Evolutionary conservation across 2,113 vertebrate genomes (phyloP).

Genomic region (Rhea pennata): DNA sequence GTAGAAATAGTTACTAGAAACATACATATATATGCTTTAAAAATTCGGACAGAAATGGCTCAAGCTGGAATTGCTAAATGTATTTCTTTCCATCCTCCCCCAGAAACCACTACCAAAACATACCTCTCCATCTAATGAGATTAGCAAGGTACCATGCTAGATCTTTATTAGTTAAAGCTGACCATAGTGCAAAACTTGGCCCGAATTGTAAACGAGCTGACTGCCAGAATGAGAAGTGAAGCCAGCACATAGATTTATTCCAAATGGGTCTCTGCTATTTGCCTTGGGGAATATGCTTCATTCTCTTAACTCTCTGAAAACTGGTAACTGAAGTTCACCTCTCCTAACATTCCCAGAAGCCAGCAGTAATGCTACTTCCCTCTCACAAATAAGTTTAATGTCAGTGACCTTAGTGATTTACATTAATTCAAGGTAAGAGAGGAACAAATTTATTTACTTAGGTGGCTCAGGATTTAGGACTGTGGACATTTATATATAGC

Average conservation of each 20-base stretch:
- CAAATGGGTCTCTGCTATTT: constrained; percentile 19
- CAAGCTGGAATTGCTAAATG: neutral
- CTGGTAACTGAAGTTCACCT: neutral
- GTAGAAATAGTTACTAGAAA: neutral
- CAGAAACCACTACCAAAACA: neutral
- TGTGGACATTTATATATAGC: neutral
- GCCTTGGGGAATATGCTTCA: neutral
- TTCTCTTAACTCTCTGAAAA: constrained; percentile 28
- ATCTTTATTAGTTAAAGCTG: constrained; percentile 56
- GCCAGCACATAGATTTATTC: constrained; percentile 48
- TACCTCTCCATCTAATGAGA: constrained; percentile 18
- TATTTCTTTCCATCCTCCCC: neutral
- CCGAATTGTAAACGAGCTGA: neutral
- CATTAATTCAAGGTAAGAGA: neutral
- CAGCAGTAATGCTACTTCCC: neutral
- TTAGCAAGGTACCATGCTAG: constrained; percentile 34
- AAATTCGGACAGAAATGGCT: neutral
- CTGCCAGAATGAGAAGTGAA: constrained; percentile 21
- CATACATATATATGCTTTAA: neutral
- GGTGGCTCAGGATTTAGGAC: neutral
- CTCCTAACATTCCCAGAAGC: neutral
- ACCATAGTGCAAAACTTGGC: constrained; percentile 33
- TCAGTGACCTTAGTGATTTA: neutral
- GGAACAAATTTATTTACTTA: neutral
- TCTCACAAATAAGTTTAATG: accelerated